A percentile compares a stretch with the other conserved stretches of the same genome.
Evolutionary conservation across 2,113 vertebrate species (phyloP).

Genomic region (Melospiza melodia): DNA sequence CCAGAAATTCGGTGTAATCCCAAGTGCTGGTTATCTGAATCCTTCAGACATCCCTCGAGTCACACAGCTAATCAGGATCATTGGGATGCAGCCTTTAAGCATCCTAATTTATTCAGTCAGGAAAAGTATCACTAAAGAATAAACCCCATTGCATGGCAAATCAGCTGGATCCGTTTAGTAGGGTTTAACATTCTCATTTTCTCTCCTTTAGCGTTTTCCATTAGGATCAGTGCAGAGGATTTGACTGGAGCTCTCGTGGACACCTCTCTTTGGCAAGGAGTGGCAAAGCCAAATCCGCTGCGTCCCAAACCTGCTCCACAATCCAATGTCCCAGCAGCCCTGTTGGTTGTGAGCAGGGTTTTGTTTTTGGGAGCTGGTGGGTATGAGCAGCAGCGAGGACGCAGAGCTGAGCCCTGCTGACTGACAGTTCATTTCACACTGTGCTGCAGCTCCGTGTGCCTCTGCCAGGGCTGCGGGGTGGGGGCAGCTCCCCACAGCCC

Average conservation of each 20-base stretch:
- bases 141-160: not conserved
- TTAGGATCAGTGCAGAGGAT: not conserved
- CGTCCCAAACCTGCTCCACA: not conserved
- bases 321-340: not conserved
- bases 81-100: not conserved
- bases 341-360: not conserved
- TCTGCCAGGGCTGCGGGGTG: not conserved
- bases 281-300: not conserved
- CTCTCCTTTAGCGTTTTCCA: not conserved
- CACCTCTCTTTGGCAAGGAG: not conserved
- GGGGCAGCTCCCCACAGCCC: not conserved
- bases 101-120: constrained; percentile 12
- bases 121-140: not conserved
- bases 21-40: constrained; percentile 22
- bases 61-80: not conserved
- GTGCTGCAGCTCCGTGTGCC: not conserved
- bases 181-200: not conserved
- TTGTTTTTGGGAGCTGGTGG: not conserved
- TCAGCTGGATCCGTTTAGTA: not conserved
- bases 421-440: constrained; percentile 17
- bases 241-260: not conserved
- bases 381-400: not conserved
- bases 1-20: constrained; percentile 18
- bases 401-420: not conserved
- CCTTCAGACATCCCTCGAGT: constrained; percentile 33